A percentile compares a stretch with the other conserved stretches of the same genome.
These are phyloP conservation scores for Troglohyphantes excavatus DNA, from an alignment of 2,888 invertebrate species.

Conservation along the genomic window DNA sequence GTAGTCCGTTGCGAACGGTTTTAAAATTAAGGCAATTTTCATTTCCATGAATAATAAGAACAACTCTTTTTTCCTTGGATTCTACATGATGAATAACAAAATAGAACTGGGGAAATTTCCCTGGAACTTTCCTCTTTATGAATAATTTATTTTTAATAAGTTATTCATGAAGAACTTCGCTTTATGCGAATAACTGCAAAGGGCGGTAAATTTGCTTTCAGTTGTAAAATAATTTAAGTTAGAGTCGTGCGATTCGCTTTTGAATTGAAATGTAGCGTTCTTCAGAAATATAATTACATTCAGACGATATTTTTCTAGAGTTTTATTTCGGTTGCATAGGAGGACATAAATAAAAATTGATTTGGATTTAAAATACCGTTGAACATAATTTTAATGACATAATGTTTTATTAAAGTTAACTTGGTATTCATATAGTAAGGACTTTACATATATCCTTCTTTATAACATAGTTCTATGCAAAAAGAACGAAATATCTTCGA, in stretches of 20 bases:
- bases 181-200: not conserved
- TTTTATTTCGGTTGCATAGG: too few relatives aligned
- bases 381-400: too few relatives aligned
- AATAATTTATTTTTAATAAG: slow-evolving; percentile 8
- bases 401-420: too few relatives aligned
- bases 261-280: not conserved
- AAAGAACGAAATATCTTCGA: too few relatives aligned
- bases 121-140: not conserved
- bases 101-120: not conserved
- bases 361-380: too few relatives aligned
- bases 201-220: not conserved
- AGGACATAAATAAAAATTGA: too few relatives aligned
- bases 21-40: not conserved
- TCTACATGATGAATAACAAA: not conserved
- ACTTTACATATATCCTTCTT: too few relatives aligned
- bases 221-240: not conserved
- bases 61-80: not conserved
- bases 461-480: too few relatives aligned
- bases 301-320: too few relatives aligned
- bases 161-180: not conserved
- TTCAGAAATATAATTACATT: too few relatives aligned
- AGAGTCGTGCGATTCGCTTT: not conserved
- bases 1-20: too few relatives aligned
- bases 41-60: not conserved
- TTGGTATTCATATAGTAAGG: too few relatives aligned